phyloP scores from a whole-genome alignment of 2,113 vertebrate species.

The Epinephelus lanceolatus region DNA sequence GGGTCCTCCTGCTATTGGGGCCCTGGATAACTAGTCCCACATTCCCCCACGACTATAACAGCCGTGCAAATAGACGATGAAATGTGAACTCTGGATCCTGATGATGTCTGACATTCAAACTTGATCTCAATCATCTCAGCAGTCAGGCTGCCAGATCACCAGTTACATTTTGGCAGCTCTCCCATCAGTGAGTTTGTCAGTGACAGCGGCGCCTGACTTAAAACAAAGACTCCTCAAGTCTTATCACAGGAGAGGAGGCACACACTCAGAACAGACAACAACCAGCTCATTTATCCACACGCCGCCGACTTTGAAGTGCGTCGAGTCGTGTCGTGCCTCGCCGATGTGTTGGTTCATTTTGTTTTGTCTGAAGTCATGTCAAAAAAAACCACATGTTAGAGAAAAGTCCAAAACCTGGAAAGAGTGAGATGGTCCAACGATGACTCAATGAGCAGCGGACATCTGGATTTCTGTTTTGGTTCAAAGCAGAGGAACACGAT shows the following conservation, averaged over 20 bases:
- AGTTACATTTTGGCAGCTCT: slow-evolving; percentile 20
- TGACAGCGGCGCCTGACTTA: slow-evolving; percentile 35
- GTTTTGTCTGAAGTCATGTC: slow-evolving; percentile 50
- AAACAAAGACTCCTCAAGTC: slow-evolving; percentile 34
- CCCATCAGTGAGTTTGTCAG: slow-evolving; percentile 7
- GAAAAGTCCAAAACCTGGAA: slow-evolving; percentile 33
- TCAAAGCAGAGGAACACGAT: slow-evolving; percentile 37
- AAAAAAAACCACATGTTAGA: slow-evolving; percentile 50
- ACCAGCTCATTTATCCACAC: not conserved
- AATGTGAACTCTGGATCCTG: slow-evolving; percentile 17
- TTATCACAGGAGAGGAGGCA: slow-evolving; percentile 38
- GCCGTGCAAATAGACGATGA: not conserved
- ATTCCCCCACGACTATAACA: no score
- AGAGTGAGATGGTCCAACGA: slow-evolving; percentile 32
- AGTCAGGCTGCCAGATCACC: not conserved
- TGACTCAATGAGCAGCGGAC: slow-evolving; percentile 55
- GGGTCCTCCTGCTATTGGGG: no score
- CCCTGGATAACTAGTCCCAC: no score
- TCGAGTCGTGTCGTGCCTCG: not conserved
- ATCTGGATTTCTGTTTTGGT: slow-evolving; percentile 58
- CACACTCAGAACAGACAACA: slow-evolving; percentile 1
- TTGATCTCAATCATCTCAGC: slow-evolving; percentile 29
- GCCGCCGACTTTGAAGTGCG: slow-evolving; percentile 16
- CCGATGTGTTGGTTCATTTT: slow-evolving; percentile 32
- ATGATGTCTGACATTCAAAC: slow-evolving; percentile 63